A percentile compares a stretch with the other conserved stretches of the same genome.
phyloP scores from a whole-genome alignment of 2,113 vertebrate genomes.

The Corythaeola cristata region DNA sequence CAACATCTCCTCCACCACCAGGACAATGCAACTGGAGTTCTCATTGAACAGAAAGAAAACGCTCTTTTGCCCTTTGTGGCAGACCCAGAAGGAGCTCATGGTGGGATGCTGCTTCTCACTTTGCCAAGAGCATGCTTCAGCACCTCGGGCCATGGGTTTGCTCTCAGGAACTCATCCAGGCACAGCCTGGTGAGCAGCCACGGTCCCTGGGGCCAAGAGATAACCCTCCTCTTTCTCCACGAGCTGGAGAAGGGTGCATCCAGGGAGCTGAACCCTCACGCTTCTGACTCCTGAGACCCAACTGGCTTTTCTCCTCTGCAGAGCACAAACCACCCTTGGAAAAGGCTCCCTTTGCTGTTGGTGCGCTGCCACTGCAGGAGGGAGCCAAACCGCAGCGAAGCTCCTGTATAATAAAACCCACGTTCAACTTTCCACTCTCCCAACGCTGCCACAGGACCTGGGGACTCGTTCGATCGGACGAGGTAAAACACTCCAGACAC shows the following conservation, averaged over 20 bases:
- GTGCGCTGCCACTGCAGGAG: neutral
- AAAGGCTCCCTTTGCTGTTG: neutral
- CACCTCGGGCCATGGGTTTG: neutral
- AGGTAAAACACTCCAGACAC: neutral
- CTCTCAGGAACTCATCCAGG: neutral
- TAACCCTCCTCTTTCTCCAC: neutral
- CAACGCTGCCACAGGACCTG: neutral
- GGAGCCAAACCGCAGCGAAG: neutral
- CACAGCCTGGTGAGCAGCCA: neutral
- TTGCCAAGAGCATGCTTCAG: neutral
- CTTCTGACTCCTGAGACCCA: neutral
- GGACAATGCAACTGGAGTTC: neutral
- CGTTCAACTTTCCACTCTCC: neutral
- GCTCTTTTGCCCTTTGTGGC: neutral
- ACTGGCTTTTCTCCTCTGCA: neutral
- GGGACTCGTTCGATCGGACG: rapidly evolving
- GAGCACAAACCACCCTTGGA: neutral
- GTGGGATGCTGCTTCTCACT: neutral
- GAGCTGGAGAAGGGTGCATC: neutral
- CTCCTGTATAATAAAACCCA: neutral
- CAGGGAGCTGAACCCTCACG: neutral
- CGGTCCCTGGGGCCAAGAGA: rapidly evolving
- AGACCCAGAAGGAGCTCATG: neutral
- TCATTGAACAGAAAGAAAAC: neutral
- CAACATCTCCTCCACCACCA: neutral